Conservation (phyloP, 2,888 invertebrate species). For the Cantharis lateralis region DNA sequence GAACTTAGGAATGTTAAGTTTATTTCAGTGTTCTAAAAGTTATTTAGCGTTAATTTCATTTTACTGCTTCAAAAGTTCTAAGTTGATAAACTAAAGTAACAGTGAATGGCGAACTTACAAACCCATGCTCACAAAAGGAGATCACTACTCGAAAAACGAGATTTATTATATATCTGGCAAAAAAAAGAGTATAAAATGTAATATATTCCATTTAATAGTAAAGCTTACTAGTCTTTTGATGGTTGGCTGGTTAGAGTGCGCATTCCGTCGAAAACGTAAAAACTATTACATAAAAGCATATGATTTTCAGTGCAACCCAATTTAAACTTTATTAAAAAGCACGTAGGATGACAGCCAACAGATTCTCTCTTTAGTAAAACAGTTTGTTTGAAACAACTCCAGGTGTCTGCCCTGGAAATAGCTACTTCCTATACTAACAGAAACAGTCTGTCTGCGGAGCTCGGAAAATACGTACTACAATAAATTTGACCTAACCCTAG, state of each 20-base stretch:
- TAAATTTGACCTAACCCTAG: not conserved
- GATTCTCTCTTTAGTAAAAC: not conserved
- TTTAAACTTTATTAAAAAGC: not conserved
- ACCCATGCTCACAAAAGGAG: not conserved
- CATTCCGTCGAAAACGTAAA: not conserved
- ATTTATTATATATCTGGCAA: too few relatives aligned
- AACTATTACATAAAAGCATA: not conserved
- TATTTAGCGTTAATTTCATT: not conserved
- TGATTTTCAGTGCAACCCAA: not conserved
- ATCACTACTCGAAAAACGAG: not conserved
- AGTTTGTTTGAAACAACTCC: not conserved
- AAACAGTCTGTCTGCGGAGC: not conserved
- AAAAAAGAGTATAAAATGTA: too few relatives aligned
- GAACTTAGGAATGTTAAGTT: not conserved
- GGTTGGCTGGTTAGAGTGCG: not conserved
- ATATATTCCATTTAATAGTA: too few relatives aligned
- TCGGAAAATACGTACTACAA: not conserved
- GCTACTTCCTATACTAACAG: not conserved
- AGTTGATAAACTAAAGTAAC: not conserved
- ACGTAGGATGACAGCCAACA: not conserved
- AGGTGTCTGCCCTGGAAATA: not conserved
- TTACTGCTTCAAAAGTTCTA: not conserved
- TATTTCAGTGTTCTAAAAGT: not conserved
- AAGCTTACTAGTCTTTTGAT: too few relatives aligned
- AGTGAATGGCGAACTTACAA: not conserved